Percentiles rank a stretch among this genome's conserved stretches.
These are phyloP conservation scores for Penaeus chinensis DNA, from an alignment of 1,140 invertebrate species.

Conservation along the genomic window DNA sequence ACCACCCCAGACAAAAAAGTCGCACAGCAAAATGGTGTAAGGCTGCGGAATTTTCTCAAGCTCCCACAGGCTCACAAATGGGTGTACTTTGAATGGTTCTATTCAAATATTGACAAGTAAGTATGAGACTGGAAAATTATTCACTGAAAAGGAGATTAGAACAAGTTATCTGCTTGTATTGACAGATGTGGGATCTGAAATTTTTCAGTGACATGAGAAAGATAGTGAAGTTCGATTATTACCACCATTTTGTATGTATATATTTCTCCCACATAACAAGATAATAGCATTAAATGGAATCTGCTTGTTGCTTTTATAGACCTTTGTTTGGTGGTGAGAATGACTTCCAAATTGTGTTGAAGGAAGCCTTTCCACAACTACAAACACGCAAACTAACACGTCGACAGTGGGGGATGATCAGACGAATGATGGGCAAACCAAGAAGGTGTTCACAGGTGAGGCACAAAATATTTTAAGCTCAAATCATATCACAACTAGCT, in stretches of 20 bases:
- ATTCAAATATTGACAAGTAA: conserved; percentile 94
- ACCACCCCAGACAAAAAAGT: conserved; percentile 73
- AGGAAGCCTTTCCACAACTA: conserved; percentile 83
- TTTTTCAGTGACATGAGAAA: neutral
- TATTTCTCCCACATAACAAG: neutral
- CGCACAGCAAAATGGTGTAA: conserved; percentile 89
- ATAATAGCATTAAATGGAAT: neutral
- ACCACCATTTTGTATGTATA: no score
- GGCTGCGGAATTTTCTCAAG: conserved; percentile 95
- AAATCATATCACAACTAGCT: no score
- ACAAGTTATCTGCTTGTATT: neutral
- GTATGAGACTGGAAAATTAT: conserved; percentile 65
- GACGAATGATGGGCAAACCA: conserved; percentile 97
- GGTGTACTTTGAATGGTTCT: conserved; percentile 99
- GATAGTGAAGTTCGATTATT: neutral
- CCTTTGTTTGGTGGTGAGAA: conserved; percentile 95
- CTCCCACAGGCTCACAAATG: conserved; percentile 98
- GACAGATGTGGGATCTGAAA: conserved; percentile 23
- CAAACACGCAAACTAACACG: conserved; percentile 87
- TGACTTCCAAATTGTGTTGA: conserved; percentile 62
- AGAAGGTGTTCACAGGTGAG: conserved; percentile 83
- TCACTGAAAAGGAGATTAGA: neutral
- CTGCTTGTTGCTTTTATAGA: conserved; percentile 69
- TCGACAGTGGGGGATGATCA: conserved; percentile 95
- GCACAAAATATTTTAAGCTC: no score